Evolutionary conservation across 2,113 vertebrate species (phyloP).

Genomic region (Melanocharis versteri): DNA sequence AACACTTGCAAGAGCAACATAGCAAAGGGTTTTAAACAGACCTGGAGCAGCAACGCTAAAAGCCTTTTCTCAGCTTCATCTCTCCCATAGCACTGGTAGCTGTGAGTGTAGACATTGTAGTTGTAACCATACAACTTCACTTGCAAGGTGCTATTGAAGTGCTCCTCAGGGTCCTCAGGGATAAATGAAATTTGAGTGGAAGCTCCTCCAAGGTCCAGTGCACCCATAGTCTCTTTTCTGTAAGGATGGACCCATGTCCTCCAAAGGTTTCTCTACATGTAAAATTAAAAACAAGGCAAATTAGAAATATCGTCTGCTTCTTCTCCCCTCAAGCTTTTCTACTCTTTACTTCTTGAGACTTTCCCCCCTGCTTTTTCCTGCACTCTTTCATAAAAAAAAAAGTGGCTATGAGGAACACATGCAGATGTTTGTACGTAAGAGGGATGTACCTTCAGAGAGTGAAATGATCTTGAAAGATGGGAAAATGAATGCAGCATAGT

Average conservation of each 20-base stretch:
- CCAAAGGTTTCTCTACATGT: constrained; percentile 82
- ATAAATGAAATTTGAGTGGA: constrained; percentile 93
- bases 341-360: not conserved
- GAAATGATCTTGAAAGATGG: not conserved
- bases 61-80: constrained; percentile 87
- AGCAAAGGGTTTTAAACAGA: constrained; percentile 14
- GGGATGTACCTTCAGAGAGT: not conserved
- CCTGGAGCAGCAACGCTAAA: constrained; percentile 79
- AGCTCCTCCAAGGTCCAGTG: constrained; percentile 92
- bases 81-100: constrained; percentile 91
- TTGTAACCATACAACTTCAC: constrained; percentile 87
- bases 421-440: not conserved
- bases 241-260: constrained; percentile 79
- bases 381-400: not conserved
- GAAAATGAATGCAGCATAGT: not conserved
- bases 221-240: constrained; percentile 80
- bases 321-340: not conserved
- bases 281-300: not conserved
- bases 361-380: not conserved
- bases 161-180: constrained; percentile 7
- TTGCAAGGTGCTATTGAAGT: constrained; percentile 53
- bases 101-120: constrained; percentile 90
- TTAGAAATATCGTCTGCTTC: not conserved
- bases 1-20: not conserved
- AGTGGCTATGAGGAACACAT: not conserved